Evolutionary conservation across 2,888 invertebrate species (phyloP), one percentile per base, ranked within the genome.

Genomic region (Limnephilus marmoratus): DNA sequence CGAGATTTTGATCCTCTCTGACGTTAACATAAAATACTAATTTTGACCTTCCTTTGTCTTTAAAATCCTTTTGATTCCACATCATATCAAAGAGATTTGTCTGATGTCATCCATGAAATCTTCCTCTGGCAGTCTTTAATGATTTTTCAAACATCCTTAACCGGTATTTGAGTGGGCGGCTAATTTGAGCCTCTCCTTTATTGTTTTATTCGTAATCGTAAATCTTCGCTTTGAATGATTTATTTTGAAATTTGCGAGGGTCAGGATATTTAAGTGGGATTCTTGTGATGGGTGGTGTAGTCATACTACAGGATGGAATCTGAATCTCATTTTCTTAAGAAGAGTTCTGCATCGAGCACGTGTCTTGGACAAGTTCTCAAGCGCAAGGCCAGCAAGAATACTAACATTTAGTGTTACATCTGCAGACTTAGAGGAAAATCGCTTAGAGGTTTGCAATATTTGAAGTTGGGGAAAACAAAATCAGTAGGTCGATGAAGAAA

Each of bases 51-150:
- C 68, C 24, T 68, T 68, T 68, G 68, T 68, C 68, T 68, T 24
- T 24, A 68, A 68, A 68, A 68, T 68, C 68, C 68, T 68, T 68
- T 68, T 68, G 68, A 68, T 4, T 68, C 24, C 68, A 68, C 68
- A 24, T 68, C 68, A 68, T 68, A 68, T 68, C 24, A 68, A 68
- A n/a, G 68, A 68, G 68, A 68, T 68, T 68, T 68, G n/a, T 68
- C 68, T 68, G 68, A 68, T 68, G 68, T 68, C 68, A n/a, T 68
- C 68, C n/a, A n/a, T 68, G n/a, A 68, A 68, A 68, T 68, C 68
- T 68, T 68, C 68, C 24, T n/a, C 24, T 68, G 9, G 68, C 24
- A 68, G 68, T 68, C n/a, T 53, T 68, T 24, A 68, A 68, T 24
- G 68, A 68, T 24, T 24, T 68, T 68, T 68, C 68, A 68, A n/a